Conservation (phyloP, 2,888 invertebrate genomes). For the Drosophila pseudotalamancana region DNA sequence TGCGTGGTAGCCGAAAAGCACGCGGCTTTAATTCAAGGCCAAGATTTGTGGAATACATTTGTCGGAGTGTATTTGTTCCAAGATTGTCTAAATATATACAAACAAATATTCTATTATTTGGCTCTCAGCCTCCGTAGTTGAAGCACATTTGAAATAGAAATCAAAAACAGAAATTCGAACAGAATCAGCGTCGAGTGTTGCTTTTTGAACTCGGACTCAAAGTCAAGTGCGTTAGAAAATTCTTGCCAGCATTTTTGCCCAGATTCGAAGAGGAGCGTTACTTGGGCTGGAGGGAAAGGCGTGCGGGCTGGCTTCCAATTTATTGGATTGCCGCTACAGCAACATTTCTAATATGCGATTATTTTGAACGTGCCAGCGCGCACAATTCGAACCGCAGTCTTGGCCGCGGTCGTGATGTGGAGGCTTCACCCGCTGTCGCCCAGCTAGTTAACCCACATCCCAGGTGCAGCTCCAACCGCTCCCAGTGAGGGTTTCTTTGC, state of each 20-base stretch:
- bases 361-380: conserved; percentile 58
- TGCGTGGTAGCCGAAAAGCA: too few species aligned
- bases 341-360: conserved; percentile 64
- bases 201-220: conserved; percentile 1
- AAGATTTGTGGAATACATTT: too few species aligned
- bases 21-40: too few species aligned
- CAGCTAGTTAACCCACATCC: conserved; percentile 67
- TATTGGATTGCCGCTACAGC: conserved; percentile 56
- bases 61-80: too few species aligned
- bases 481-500: conserved; percentile 11
- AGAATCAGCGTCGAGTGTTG: background rate
- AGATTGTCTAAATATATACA: too few species aligned
- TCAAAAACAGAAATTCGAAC: background rate
- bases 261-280: background rate
- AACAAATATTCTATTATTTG: too few species aligned
- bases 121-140: too few species aligned
- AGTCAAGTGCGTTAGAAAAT: conserved; percentile 28
- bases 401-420: conserved; percentile 46
- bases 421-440: conserved; percentile 65
- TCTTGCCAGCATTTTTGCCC: conserved; percentile 15
- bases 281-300: background rate
- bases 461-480: conserved; percentile 1
- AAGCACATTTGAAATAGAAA: background rate
- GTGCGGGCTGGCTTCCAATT: conserved; percentile 42
- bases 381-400: conserved; percentile 25